Base-by-base conservation (phyloP, 2,888 invertebrate species). In the Rotaria socialis region DNA sequence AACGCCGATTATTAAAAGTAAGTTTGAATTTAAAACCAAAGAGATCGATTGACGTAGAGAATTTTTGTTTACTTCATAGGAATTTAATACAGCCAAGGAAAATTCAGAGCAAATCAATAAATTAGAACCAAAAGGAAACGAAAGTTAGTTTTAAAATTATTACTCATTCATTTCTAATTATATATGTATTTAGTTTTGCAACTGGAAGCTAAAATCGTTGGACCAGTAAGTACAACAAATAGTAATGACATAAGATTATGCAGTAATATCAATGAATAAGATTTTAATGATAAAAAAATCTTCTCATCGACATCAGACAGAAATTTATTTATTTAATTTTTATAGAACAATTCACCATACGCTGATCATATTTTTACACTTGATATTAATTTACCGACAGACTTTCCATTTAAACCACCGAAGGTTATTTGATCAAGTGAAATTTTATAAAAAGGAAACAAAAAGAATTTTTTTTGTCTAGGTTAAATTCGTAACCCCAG, bases 371-470 rank as follows among this genome's bases (percentile, higher is more conserved):
- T 47, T 3, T 75, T 75, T 14, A 47, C 41, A 8, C 75, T 75
- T 75, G 75, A 75, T 75, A 75, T 75, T 75, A 16, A 41, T 6
- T 24, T 75, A 11, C 75, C 75, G 5, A 75, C 75, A 6, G 75
- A 75, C 47, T 75, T 43, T 47, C 75, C 75, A 47, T 75, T 75
- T 75, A 75, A 75, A 47, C 75, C 75, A n/a, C 75, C 75, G 0
- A 75, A 75, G 11, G 75, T 75, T 43, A 1, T 41, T 24, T 35
- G 35, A 35, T 35, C 35, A 35, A 35, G 10, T 3, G 14, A 3
- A 3, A n/a, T 55, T 55, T 22, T 35, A 35, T 35, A 35, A 35
- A 2, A 55, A 22, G 22, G 6, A 55, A 55, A 55, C 22, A 0
- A 22, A 2, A 22, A 55, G 5, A 22, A 55, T 7, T 55, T 4